Conservation (phyloP, 1,140 invertebrate genomes). For the Zaprionus lachaisei region DNA sequence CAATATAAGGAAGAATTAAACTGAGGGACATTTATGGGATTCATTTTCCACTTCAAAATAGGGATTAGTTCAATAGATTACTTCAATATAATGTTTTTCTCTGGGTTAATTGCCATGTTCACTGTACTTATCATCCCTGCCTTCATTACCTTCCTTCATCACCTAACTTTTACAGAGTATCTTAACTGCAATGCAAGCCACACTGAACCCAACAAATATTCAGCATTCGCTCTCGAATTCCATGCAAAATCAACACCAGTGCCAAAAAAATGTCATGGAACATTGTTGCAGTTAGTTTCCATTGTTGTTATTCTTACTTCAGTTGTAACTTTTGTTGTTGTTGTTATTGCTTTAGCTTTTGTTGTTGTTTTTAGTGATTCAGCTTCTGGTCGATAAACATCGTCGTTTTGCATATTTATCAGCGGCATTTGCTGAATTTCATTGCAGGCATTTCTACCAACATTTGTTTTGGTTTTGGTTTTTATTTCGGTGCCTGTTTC, state of each 20-base stretch:
- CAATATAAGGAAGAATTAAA: no score
- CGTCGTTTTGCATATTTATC: constrained; percentile 52
- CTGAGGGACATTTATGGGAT: no score
- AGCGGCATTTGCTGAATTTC: constrained; percentile 30
- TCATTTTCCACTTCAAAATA: no score
- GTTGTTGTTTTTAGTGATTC: constrained; percentile 28
- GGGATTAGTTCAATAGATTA: no score
- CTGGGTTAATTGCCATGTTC: neutral
- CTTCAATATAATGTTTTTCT: neutral
- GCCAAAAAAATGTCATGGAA: constrained; percentile 34
- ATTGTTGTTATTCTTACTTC: constrained; percentile 19
- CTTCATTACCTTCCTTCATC: neutral
- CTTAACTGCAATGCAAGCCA: neutral
- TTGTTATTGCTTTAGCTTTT: constrained; percentile 4
- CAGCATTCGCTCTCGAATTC: constrained; percentile 13
- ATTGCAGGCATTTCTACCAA: constrained; percentile 29
- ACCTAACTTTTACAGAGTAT: neutral
- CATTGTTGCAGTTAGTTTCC: constrained; percentile 39
- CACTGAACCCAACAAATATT: neutral
- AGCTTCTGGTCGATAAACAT: constrained; percentile 36
- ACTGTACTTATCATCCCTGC: neutral
- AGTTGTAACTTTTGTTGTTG: constrained; percentile 19
- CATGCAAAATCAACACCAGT: constrained; percentile 38
- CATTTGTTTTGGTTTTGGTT: constrained; percentile 22
- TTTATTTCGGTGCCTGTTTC: neutral